These are phyloP conservation scores for Acronicta leporina DNA, from an alignment of 2,888 invertebrate genomes.

Conservation along the genomic window DNA sequence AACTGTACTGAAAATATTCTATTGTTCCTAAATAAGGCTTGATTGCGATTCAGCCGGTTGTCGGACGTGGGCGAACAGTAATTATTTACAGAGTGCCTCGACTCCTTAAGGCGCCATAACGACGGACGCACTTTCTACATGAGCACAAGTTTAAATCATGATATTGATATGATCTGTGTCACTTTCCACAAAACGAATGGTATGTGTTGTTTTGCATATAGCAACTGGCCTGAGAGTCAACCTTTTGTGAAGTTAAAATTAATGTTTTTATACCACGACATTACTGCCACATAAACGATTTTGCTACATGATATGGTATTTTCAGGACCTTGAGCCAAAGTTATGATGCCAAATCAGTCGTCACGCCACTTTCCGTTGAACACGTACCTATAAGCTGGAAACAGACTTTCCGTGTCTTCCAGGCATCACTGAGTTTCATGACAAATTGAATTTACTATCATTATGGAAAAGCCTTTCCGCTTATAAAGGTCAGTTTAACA, in stretches of 20 bases:
- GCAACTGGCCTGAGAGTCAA: conserved; percentile 20
- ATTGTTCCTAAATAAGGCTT: conserved; percentile 70
- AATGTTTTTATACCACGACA: conserved; percentile 15
- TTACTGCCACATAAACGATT: conserved; percentile 25
- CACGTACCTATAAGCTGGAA: conserved; percentile 56
- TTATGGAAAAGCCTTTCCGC: conserved; percentile 44
- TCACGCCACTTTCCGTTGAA: conserved; percentile 48
- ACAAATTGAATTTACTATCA: conserved; percentile 60
- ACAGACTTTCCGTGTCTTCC: conserved; percentile 66
- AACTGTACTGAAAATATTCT: conserved; percentile 56
- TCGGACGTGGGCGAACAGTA: conserved; percentile 61
- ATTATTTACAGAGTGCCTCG: conserved; percentile 59
- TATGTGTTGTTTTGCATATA: conserved; percentile 30
- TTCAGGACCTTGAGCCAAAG: conserved; percentile 58
- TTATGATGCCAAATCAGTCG: conserved; percentile 49
- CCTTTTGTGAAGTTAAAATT: conserved; percentile 7
- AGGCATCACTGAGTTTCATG: conserved; percentile 63
- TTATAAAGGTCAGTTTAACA: conserved; percentile 29
- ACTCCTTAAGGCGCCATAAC: conserved; percentile 56
- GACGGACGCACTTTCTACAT: conserved; percentile 65
- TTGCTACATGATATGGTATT: conserved; percentile 38
- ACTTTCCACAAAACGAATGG: conserved; percentile 38
- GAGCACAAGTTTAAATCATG: conserved; percentile 58
- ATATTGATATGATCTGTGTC: conserved; percentile 54
- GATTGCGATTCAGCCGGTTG: conserved; percentile 55